phyloP scores from a whole-genome alignment of 1,140 invertebrate species.

The Oreohelix idahoensis region DNA sequence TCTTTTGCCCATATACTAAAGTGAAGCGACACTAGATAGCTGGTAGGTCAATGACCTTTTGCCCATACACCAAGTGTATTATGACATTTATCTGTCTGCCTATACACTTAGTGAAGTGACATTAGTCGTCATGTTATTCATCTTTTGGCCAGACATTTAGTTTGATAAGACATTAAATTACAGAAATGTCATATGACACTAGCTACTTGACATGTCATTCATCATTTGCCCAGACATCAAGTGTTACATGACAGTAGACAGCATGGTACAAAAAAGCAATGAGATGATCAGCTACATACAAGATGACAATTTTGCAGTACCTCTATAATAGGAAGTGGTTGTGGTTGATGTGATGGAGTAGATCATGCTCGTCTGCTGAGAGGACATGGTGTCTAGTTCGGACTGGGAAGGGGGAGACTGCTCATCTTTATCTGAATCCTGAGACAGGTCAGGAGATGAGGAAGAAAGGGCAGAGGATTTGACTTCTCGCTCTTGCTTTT shows the following conservation, averaged over 20 bases:
- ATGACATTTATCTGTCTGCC: no score
- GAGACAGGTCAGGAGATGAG: conserved; percentile 38
- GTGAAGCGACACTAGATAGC: no score
- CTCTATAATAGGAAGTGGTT: conserved; percentile 26
- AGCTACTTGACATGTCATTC: not conserved
- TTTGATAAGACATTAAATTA: no score
- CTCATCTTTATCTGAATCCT: conserved; percentile 21
- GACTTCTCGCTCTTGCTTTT: conserved; percentile 36
- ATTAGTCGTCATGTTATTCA: no score
- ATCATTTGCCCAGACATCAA: conserved; percentile 16
- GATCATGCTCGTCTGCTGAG: conserved; percentile 4
- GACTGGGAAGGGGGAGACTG: conserved; percentile 6
- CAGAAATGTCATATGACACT: no score
- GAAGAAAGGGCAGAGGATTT: conserved; percentile 17
- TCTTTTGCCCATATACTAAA: no score
- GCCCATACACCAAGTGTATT: no score
- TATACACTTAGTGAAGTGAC: no score
- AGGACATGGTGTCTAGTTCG: not conserved
- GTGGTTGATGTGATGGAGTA: conserved; percentile 15
- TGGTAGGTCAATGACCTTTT: no score
- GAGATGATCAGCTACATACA: conserved; percentile 1
- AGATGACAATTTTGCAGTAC: conserved; percentile 23
- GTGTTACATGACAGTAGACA: not conserved
- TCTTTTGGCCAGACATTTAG: no score
- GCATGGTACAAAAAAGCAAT: not conserved